phyloP scores from a whole-genome alignment of 1,140 invertebrate genomes.

The Bilobella aurantiaca region DNA sequence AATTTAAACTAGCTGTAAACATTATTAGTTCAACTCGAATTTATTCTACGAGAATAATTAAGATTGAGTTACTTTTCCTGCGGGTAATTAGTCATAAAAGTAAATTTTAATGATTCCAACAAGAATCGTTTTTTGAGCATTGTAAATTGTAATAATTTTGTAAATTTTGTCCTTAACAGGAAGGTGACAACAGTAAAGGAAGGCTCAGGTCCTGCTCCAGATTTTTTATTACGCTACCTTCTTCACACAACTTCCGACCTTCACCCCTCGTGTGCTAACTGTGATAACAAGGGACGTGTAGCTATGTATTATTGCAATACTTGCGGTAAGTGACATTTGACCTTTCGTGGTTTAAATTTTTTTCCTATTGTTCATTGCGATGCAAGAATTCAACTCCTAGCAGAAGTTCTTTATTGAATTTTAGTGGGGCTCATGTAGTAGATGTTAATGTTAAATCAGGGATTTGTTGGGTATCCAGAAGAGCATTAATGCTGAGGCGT shows the following conservation, averaged over 20 bases:
- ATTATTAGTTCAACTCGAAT: too few species aligned
- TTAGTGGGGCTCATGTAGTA: too few species aligned
- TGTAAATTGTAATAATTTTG: background rate
- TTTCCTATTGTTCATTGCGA: background rate
- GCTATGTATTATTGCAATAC: conserved; percentile 36
- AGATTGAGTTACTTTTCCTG: too few species aligned
- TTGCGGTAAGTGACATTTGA: conserved; percentile 27
- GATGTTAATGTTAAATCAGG: background rate
- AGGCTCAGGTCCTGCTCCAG: conserved; percentile 28
- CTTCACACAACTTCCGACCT: conserved; percentile 29
- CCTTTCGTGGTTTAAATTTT: background rate
- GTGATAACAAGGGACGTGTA: conserved; percentile 35
- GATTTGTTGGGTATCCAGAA: background rate
- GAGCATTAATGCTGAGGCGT: too few species aligned
- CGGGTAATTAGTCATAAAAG: too few species aligned
- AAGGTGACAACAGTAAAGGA: conserved; percentile 33
- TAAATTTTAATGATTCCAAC: too few species aligned
- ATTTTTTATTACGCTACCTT: conserved; percentile 30
- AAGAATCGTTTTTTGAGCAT: too few species aligned
- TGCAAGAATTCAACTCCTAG: too few species aligned
- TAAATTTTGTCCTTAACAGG: conserved; percentile 17
- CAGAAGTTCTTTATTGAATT: too few species aligned
- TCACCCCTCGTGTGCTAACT: conserved; percentile 35
- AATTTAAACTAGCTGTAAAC: too few species aligned
- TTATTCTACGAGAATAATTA: too few species aligned